A percentile compares a stretch with the other conserved stretches of the same genome.
Evolutionary conservation across 2,888 invertebrate genomes (phyloP).

Genomic region (Tiphia femorata): DNA sequence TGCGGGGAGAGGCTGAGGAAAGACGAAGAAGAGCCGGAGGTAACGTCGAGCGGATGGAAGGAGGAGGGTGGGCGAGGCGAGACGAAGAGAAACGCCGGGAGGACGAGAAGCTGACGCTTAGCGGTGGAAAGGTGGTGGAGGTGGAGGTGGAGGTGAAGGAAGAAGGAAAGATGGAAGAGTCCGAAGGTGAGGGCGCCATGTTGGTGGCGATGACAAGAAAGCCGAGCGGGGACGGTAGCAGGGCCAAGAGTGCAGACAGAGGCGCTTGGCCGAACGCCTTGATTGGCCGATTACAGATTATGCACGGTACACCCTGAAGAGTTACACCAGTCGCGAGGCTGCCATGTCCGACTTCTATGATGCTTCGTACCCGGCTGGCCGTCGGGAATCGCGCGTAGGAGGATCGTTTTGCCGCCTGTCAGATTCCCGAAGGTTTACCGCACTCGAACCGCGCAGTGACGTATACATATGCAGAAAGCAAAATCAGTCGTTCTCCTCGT

Average conservation of each 20-base stretch:
- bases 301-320: constrained; percentile 53
- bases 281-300: constrained; percentile 61
- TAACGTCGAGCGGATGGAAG: constrained; percentile 8
- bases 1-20: constrained; percentile 21
- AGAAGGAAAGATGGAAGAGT: constrained; percentile 44
- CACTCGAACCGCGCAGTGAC: not conserved
- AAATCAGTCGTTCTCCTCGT: too few species aligned
- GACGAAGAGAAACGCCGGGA: constrained; percentile 11
- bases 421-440: too few species aligned
- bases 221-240: constrained; percentile 51
- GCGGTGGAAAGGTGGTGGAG: too few species aligned
- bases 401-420: too few species aligned
- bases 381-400: too few species aligned
- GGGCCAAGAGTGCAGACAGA: constrained; percentile 42
- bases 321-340: not conserved
- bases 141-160: constrained; percentile 27
- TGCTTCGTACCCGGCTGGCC: not conserved
- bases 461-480: not conserved
- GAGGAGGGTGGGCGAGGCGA: constrained; percentile 16
- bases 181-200: constrained; percentile 51
- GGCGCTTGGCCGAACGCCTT: constrained; percentile 50
- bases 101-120: constrained; percentile 8
- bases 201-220: constrained; percentile 58
- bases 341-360: constrained; percentile 4
- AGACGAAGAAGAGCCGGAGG: constrained; percentile 13